These are phyloP conservation scores for Sebastes paucispinis DNA, from an alignment of 2,797 vertebrate genomes.

Conservation along the genomic window DNA sequence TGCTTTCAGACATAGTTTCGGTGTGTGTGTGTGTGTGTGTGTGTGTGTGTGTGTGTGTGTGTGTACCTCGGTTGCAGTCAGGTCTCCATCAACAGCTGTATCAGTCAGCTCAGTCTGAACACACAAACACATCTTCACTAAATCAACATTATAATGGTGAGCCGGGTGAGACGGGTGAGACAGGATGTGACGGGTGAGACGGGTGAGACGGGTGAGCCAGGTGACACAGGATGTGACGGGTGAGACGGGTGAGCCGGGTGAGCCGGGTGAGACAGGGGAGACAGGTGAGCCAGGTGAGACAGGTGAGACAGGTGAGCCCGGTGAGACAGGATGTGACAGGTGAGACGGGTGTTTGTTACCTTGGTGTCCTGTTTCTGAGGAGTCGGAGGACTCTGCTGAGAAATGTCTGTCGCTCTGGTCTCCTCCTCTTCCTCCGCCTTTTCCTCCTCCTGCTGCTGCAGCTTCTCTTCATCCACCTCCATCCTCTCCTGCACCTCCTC, in stretches of 20 bases:
- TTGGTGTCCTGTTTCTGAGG: slow-evolving; percentile 88
- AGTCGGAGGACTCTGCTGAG: slow-evolving; percentile 79
- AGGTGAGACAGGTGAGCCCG: not conserved
- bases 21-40: too few relatives aligned
- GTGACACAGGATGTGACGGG: not conserved
- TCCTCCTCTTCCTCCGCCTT: slow-evolving; percentile 55
- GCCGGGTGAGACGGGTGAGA: too few relatives aligned
- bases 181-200: too few relatives aligned
- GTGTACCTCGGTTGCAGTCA: slow-evolving; percentile 92
- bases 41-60: too few relatives aligned
- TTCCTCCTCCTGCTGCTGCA: slow-evolving; percentile 63
- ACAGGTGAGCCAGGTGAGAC: too few relatives aligned
- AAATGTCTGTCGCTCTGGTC: slow-evolving; percentile 79
- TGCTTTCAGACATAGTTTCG: too few relatives aligned
- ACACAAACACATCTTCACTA: not conserved
- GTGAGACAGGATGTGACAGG: not conserved
- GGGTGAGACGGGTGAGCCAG: too few relatives aligned
- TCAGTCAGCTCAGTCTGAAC: slow-evolving; percentile 93
- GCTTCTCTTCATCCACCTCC: slow-evolving; percentile 67
- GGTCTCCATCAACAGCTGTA: slow-evolving; percentile 91
- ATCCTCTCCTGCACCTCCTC: slow-evolving; percentile 69
- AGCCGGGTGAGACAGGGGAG: too few relatives aligned
- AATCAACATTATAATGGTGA: not conserved
- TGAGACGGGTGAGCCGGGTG: not conserved
- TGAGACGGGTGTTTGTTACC: slow-evolving; percentile 69